phyloP scores from a whole-genome alignment of 2,888 invertebrate species.

The Dasysyrphus albostriatus region DNA sequence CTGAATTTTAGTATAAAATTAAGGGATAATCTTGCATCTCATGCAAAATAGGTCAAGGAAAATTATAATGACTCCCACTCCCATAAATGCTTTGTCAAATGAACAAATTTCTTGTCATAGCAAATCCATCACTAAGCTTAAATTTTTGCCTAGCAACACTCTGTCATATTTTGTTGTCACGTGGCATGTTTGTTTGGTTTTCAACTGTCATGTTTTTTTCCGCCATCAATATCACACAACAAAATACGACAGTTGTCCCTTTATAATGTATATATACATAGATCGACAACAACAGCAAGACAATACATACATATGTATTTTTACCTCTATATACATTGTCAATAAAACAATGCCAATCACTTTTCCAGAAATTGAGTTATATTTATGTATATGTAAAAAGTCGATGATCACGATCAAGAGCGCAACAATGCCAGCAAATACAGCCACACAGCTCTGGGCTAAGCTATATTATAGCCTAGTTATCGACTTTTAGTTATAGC shows the following conservation, averaged over 20 bases:
- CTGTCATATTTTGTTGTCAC: slow-evolving; percentile 7
- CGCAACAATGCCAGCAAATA: slow-evolving; percentile 48
- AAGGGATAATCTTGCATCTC: no score
- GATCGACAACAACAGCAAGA: not conserved
- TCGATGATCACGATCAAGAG: slow-evolving; percentile 75
- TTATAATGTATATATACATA: not conserved
- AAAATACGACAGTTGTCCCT: slow-evolving; percentile 7
- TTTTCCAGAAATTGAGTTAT: slow-evolving; percentile 67
- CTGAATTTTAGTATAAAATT: no score
- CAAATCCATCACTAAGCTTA: not conserved
- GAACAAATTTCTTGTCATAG: not conserved
- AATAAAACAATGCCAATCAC: slow-evolving; percentile 73
- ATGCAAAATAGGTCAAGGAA: not conserved
- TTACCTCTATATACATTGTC: not conserved
- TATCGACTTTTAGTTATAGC: slow-evolving; percentile 31
- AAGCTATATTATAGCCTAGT: slow-evolving; percentile 39
- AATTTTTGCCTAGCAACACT: slow-evolving; percentile 8
- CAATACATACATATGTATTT: not conserved
- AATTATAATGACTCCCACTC: not conserved
- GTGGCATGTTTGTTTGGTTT: slow-evolving; percentile 51
- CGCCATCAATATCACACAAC: slow-evolving; percentile 23
- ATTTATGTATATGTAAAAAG: slow-evolving; percentile 32
- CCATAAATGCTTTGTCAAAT: not conserved
- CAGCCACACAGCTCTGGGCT: slow-evolving; percentile 10
- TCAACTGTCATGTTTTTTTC: slow-evolving; percentile 51